Evolutionary conservation across 2,797 vertebrate species (phyloP).

Genomic region (Notamacropus eugenii): DNA sequence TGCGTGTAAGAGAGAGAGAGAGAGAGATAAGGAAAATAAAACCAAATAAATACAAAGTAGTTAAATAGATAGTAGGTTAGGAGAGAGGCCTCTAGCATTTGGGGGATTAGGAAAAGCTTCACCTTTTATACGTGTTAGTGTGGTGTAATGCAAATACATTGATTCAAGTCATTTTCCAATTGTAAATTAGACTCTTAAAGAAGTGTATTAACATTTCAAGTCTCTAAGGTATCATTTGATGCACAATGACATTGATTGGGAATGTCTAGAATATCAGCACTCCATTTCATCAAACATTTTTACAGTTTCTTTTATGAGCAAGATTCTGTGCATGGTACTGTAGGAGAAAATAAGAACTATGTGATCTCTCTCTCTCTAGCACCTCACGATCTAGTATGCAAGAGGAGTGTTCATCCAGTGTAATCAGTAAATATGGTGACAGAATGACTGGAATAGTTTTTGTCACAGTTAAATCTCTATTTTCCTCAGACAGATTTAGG

Average conservation of each 20-base stretch:
- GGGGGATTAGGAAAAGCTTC: not conserved
- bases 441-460: not conserved
- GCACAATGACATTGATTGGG: not conserved
- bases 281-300: not conserved
- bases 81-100: not conserved
- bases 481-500: not conserved
- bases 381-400: not conserved
- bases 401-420: not conserved
- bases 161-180: not conserved
- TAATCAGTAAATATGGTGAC: not conserved
- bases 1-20: too few relatives aligned
- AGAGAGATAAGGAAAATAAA: not conserved
- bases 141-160: not conserved
- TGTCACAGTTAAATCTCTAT: not conserved
- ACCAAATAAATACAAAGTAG: not conserved
- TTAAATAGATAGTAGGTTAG: not conserved
- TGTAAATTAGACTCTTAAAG: not conserved
- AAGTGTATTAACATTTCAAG: not conserved
- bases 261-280: not conserved
- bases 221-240: not conserved
- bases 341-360: not conserved
- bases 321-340: not conserved
- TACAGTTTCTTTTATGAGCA: not conserved
- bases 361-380: not conserved
- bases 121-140: not conserved